Base-by-base conservation (phyloP, 2,797 vertebrate species). In the Melanogrammus aeglefinus region DNA sequence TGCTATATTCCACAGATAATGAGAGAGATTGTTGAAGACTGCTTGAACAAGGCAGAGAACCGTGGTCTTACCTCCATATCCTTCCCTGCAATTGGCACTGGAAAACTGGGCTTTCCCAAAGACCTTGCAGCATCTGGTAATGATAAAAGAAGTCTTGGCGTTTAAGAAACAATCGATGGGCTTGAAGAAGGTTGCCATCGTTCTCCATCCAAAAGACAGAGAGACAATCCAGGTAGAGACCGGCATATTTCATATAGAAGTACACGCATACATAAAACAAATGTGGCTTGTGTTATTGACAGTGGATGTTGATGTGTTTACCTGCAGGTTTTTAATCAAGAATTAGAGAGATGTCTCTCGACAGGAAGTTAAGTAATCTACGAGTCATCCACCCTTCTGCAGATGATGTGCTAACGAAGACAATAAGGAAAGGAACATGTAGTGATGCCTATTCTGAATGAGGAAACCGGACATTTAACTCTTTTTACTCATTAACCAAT, bases 71-170 rank as follows among this genome's bases (percentile, higher is more conserved):
- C 82, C 9, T 97, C 96, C 0, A 94, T 99, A 41, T 78, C 95
- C 18, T 97, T 99, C 86, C 95, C 96, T 29, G 96, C 96, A 77
- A 94, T 98, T n/a, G 97, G 97, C 77, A 95, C 96, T 0, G 97
- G 97, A 78, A 95, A 94, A 73, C 90, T 97, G 85, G 81, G 88
- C 41, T 99, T 96, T 89, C 96, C 96, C 24, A 96, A 91, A 91
- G 0, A 13, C 0, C 0, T 91, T 24, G 94, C 94, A 73, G 95
- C 93, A 4, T 84, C 91, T n/a, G 75, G 75, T 94, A 78, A 93
- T 98, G 86, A 83, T 96, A 82, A 93, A 95, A 18, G 84, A 85
- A 74, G 91, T 95, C 47, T 70, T 94, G 27, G 83, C 83, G 0
- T 97, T 96, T 83, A 96, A 95, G 33, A 90, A 21, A 57, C 16